Evolutionary conservation across 1,140 invertebrate species (phyloP), one percentile per base, ranked within the genome.

Genomic region (Bombus waltoni): DNA sequence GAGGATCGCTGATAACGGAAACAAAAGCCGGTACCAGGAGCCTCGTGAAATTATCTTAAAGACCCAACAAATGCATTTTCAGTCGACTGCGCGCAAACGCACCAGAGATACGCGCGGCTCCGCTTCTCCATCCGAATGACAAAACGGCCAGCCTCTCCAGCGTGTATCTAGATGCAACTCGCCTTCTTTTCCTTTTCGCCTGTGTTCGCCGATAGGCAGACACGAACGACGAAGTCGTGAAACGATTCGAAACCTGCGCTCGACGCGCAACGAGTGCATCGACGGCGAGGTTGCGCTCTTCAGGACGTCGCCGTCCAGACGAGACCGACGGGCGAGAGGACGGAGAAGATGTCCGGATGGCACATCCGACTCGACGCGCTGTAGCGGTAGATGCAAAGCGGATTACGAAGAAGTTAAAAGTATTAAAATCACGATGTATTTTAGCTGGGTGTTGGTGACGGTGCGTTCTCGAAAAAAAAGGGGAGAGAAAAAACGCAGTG

Each of bases 391-490:
- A 70, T 76, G 89, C 71, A 93, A 93, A 94, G 93, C 93, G 91
- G 94, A 95, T 95, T 94, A 94, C 91, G 92, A 93, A 92, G 89
- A 90, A 92, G 93, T 94, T 94, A 92, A 95, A 94, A 94, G 94
- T 94, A 94, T 95, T 93, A 94, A 94, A 95, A 95, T 94, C 92
- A 94, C 90, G 89, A 93, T 91, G 92, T 92, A 94, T 94, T 94
- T 93, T 91, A 93, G 88, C 87, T 92, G 85, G 71, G 47, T 42
- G 62, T 44, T 78, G 81, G 89, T 83, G 57, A 71, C 81, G 32
- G 32, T 8, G 59, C 85, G 87, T 90, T 90, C 92, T 82, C 70
- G 53, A 74, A 65, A 62, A 53, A 53, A 6, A 6, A 53, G 11
- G 0, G 0, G 0, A 9, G 5, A 6, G n/a, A 11, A 2, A 18